Evolutionary conservation across 2,888 invertebrate genomes (phyloP).

Genomic region (Phengaris alcon): DNA sequence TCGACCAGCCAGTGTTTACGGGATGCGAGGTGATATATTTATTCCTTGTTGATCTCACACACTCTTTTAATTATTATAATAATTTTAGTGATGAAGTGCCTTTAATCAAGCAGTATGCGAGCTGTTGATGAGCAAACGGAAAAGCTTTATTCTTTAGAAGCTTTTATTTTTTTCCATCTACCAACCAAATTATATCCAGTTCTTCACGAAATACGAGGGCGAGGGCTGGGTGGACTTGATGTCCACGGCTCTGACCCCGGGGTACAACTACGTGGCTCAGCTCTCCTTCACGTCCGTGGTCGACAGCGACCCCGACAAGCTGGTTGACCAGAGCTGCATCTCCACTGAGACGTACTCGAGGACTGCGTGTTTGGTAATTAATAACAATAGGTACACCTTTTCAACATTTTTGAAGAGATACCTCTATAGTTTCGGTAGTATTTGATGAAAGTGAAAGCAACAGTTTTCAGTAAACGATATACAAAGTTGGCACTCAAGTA

Average conservation of each 20-base stretch:
- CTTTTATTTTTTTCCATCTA: no score
- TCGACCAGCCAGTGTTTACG: slow-evolving; percentile 40
- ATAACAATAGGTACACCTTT: no score
- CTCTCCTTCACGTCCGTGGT: slow-evolving; percentile 48
- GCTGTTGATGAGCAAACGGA: no score
- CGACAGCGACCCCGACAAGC: slow-evolving; percentile 46
- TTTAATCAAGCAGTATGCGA: no score
- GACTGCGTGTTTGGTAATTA: slow-evolving; percentile 40
- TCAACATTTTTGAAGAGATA: no score
- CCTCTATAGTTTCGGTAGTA: no score
- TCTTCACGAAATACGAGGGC: slow-evolving; percentile 52
- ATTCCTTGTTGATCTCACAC: not conserved
- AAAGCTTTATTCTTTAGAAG: no score
- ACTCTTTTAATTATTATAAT: no score
- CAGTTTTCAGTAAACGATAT: no score
- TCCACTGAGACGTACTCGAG: slow-evolving; percentile 37
- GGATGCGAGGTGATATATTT: slow-evolving; percentile 51
- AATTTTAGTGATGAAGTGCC: no score
- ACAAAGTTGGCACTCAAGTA: no score
- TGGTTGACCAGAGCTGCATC: slow-evolving; percentile 42
- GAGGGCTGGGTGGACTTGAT: slow-evolving; percentile 47
- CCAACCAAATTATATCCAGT: slow-evolving; percentile 40
- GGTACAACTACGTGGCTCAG: slow-evolving; percentile 50
- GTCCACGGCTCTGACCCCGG: slow-evolving; percentile 46
- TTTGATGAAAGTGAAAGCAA: no score